A percentile compares a stretch with the other conserved stretches of the same genome.
Conservation (phyloP, 2,113 vertebrate genomes). For the Phalacrocorax carbo region DNA sequence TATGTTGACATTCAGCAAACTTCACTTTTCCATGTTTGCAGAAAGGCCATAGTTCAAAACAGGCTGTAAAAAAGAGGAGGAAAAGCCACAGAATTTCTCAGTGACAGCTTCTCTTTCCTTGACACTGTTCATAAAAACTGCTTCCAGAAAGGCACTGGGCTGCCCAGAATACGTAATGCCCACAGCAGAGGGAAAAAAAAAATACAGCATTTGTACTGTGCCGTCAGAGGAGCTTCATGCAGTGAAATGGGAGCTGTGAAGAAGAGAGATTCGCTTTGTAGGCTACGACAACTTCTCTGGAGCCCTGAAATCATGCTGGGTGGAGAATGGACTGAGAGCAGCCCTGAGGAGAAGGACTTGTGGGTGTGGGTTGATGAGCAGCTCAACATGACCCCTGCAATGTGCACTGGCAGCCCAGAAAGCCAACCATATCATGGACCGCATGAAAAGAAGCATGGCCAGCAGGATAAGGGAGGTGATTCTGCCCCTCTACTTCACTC, state of each 20-base stretch:
- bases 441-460: neutral
- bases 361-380: too few relatives aligned
- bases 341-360: too few relatives aligned
- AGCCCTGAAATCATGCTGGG: neutral
- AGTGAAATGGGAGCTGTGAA: neutral
- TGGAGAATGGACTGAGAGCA: neutral
- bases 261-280: neutral
- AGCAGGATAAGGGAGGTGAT: neutral
- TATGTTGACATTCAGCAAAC: conserved; percentile 37
- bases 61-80: neutral
- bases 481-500: neutral
- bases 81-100: conserved; percentile 31
- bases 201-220: neutral
- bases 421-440: neutral
- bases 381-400: too few relatives aligned
- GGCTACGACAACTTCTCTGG: conserved; percentile 25
- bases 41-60: conserved; percentile 41
- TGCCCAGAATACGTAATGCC: conserved; percentile 26
- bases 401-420: neutral
- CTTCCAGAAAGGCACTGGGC: neutral
- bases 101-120: conserved; percentile 49
- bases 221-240: neutral
- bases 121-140: conserved; percentile 14
- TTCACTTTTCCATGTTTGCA: conserved; percentile 5
- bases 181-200: neutral